Evolutionary conservation across 30 jellyfish, hydroid and myxozoan species (phyloP).

Genomic region (Morbakka virulenta): DNA sequence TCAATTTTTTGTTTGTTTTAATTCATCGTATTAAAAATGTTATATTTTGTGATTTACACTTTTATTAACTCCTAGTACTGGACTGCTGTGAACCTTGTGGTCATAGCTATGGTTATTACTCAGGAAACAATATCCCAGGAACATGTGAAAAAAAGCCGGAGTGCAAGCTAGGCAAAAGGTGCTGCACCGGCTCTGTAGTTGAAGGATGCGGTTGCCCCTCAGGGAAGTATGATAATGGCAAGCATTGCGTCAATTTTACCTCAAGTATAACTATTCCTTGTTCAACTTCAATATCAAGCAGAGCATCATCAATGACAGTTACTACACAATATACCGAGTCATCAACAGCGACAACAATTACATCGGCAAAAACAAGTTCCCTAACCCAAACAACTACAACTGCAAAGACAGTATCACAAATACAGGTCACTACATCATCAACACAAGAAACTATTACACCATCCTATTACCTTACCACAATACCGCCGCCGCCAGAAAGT

Average conservation of each 20-base stretch:
- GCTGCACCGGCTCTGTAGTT: slow-evolving; percentile 90
- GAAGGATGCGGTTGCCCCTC: slow-evolving; percentile 98
- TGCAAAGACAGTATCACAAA: slow-evolving; percentile 8
- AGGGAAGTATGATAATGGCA: slow-evolving; percentile 89
- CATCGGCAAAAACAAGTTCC: slow-evolving; percentile 12
- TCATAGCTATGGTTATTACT: slow-evolving; percentile 85
- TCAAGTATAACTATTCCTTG: slow-evolving; percentile 18
- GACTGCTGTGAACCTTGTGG: slow-evolving; percentile 96
- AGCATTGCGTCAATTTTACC: slow-evolving; percentile 46
- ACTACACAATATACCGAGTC: not conserved
- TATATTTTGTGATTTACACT: not conserved
- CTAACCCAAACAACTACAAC: slow-evolving; percentile 6
- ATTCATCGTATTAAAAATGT: not conserved
- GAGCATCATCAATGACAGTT: not conserved
- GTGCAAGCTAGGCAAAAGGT: slow-evolving; percentile 61
- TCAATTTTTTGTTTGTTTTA: not conserved
- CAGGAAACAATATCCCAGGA: slow-evolving; percentile 74
- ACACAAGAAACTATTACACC: not conserved
- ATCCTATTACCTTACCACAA: not conserved
- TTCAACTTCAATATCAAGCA: slow-evolving; percentile 1
- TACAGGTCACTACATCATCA: slow-evolving; percentile 7
- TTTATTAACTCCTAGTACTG: slow-evolving; percentile 60
- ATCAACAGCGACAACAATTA: slow-evolving; percentile 21
- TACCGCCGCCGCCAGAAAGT: slow-evolving; percentile 8
- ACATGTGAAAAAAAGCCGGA: slow-evolving; percentile 45